These are phyloP conservation scores for Sycobia sp. DNA, from an alignment of 1,140 invertebrate genomes.

Conservation along the genomic window DNA sequence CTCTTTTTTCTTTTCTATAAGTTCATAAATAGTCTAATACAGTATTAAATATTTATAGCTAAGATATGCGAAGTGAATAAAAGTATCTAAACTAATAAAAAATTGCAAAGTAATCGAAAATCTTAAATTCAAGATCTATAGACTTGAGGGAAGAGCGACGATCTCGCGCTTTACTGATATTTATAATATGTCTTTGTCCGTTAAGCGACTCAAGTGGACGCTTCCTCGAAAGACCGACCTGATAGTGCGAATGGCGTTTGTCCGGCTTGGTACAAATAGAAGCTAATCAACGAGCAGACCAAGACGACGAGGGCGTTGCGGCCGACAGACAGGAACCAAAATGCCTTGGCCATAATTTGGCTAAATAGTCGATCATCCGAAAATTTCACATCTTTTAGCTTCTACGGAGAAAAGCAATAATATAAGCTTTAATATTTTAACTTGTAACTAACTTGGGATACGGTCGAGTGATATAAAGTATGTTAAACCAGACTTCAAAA, in stretches of 20 bases:
- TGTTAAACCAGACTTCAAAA: not conserved
- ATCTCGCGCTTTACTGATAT: not conserved
- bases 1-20: no score
- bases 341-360: conserved; percentile 57
- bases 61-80: no score
- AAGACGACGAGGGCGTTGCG: conserved; percentile 80
- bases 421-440: no score
- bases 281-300: conserved; percentile 67
- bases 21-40: no score
- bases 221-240: conserved; percentile 45
- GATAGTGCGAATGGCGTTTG: conserved; percentile 61
- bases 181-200: not conserved
- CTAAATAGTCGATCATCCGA: not conserved
- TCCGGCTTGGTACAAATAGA: conserved; percentile 43
- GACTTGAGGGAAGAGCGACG: no score
- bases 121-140: no score
- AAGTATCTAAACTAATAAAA: no score
- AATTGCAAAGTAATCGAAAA: no score
- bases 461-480: not conserved
- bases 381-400: conserved; percentile 65
- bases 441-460: no score
- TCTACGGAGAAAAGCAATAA: conserved; percentile 55
- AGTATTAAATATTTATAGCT: no score
- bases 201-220: not conserved
- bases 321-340: conserved; percentile 77